phyloP scores from a whole-genome alignment of 2,113 vertebrate species.

The Pseudorasbora parva region DNA sequence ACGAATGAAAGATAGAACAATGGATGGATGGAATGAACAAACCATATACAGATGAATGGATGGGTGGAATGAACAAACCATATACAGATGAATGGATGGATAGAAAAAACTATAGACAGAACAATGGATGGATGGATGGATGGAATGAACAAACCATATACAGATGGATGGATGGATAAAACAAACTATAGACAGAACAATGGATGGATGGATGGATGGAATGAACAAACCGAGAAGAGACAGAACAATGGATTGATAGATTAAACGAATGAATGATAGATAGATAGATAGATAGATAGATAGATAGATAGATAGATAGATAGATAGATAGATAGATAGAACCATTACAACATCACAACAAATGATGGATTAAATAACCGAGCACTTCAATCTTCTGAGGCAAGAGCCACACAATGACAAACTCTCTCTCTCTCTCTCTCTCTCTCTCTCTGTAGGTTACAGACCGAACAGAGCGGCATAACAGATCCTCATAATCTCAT shows the following conservation, averaged over 20 bases:
- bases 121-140: background rate
- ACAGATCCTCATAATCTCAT: slow-evolving; percentile 49
- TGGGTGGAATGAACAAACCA: background rate
- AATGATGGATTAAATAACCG: background rate
- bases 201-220: background rate
- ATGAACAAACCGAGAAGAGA: too few relatives aligned
- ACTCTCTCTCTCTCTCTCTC: background rate
- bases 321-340: background rate
- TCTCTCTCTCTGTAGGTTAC: slow-evolving; percentile 21
- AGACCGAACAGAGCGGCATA: slow-evolving; percentile 25
- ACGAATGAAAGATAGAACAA: too few relatives aligned
- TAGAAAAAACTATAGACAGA: slow-evolving; percentile 11
- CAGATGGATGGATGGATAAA: background rate
- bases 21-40: too few relatives aligned
- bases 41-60: too few relatives aligned
- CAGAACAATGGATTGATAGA: background rate
- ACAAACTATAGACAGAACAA: too few relatives aligned
- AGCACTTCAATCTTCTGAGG: slow-evolving; percentile 19
- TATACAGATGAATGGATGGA: background rate
- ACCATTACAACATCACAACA: background rate
- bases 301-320: background rate
- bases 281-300: background rate
- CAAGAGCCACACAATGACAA: background rate
- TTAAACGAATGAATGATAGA: background rate
- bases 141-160: background rate